Conservation (phyloP, 2,888 invertebrate species). For the Lomographa bimaculata region DNA sequence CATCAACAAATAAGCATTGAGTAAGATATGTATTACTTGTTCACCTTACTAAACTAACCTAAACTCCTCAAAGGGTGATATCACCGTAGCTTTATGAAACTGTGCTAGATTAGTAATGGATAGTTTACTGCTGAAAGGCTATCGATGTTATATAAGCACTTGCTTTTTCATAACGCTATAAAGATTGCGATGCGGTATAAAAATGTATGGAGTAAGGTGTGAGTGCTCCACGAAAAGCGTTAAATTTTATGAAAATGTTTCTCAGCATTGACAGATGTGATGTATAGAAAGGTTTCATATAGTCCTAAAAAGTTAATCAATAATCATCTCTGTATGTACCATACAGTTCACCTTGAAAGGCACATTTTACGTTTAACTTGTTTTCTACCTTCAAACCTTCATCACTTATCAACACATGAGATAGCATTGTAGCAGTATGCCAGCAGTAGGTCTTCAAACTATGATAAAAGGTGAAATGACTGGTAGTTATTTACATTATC, state of each 20-base stretch:
- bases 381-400: too few species aligned
- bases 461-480: too few species aligned
- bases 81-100: constrained; percentile 52
- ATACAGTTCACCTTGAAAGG: too few species aligned
- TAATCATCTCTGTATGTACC: too few species aligned
- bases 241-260: constrained; percentile 15
- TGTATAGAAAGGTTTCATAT: constrained; percentile 22
- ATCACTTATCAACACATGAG: too few species aligned
- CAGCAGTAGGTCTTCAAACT: too few species aligned
- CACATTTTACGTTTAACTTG: too few species aligned
- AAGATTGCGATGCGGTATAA: constrained; percentile 27
- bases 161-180: constrained; percentile 28
- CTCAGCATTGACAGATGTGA: constrained; percentile 7
- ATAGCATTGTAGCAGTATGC: too few species aligned
- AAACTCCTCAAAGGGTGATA: constrained; percentile 46
- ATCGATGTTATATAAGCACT: constrained; percentile 42
- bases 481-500: too few species aligned
- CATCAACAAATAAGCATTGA: too few species aligned
- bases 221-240: constrained; percentile 19
- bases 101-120: constrained; percentile 52
- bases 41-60: constrained; percentile 6
- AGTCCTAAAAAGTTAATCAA: too few species aligned
- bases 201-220: constrained; percentile 16
- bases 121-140: constrained; percentile 56
- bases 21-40: too few species aligned